Conservation (phyloP, 2,113 vertebrate genomes). For the Zeus faber region DNA sequence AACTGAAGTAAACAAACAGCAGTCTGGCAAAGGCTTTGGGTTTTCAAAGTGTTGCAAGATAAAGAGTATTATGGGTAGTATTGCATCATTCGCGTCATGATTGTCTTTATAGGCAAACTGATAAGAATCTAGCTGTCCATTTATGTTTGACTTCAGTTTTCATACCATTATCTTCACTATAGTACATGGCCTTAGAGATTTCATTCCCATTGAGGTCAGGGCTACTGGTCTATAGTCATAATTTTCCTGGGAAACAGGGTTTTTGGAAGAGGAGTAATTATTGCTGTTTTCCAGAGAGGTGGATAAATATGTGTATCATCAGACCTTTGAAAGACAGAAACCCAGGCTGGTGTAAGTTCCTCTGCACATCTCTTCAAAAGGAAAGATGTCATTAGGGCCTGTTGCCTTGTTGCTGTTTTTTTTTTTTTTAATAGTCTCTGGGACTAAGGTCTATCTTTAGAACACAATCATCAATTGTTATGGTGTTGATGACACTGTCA, state of each 20-base stretch:
- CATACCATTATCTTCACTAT: not conserved
- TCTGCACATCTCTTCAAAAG: not conserved
- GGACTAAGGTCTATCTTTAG: too few relatives aligned
- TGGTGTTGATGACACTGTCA: too few relatives aligned
- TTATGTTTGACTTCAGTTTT: not conserved
- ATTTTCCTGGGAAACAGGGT: not conserved
- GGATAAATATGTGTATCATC: not conserved
- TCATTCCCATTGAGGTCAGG: not conserved
- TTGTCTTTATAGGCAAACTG: not conserved
- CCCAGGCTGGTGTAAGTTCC: not conserved
- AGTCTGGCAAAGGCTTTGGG: too few relatives aligned
- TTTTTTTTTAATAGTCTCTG: too few relatives aligned
- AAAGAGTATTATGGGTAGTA: not conserved
- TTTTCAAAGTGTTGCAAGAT: too few relatives aligned
- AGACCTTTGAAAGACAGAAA: conserved; percentile 3
- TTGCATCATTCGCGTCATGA: not conserved
- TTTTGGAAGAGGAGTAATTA: not conserved
- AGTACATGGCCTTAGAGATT: too few relatives aligned
- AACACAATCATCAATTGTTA: too few relatives aligned
- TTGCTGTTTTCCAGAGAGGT: not conserved
- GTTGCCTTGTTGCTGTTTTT: too few relatives aligned
- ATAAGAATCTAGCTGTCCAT: not conserved
- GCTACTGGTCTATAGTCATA: not conserved
- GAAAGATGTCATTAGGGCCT: too few relatives aligned
- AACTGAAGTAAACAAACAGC: too few relatives aligned